Conservation (phyloP, 1,140 invertebrate species). For the Zaprionus inermis region DNA sequence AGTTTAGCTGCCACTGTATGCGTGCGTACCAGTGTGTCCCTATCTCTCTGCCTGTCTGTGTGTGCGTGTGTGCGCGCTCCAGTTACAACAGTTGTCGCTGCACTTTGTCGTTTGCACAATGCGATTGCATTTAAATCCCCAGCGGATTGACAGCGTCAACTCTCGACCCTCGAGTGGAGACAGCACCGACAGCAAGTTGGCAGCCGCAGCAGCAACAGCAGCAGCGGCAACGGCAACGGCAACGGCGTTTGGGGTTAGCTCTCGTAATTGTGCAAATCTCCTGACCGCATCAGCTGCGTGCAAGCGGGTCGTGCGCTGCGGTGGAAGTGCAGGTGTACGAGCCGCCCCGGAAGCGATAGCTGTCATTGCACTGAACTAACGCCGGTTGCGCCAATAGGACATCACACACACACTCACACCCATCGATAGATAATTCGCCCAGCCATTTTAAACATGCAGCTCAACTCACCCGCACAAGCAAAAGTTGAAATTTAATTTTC, state of each 20-base stretch:
- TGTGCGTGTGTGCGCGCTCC: slow-evolving; percentile 16
- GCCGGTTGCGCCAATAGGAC: neutral
- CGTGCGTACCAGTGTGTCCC: neutral
- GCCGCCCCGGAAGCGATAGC: slow-evolving; percentile 5
- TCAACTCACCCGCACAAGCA: neutral
- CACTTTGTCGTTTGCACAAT: slow-evolving; percentile 17
- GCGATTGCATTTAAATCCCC: slow-evolving; percentile 32
- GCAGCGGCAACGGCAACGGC: no score
- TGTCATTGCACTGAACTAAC: slow-evolving; percentile 29
- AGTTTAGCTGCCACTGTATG: neutral
- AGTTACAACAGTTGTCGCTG: slow-evolving; percentile 24
- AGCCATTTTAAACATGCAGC: slow-evolving; percentile 9
- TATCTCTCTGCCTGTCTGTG: neutral
- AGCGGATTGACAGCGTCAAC: slow-evolving; percentile 26
- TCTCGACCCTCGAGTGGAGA: neutral
- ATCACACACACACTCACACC: neutral
- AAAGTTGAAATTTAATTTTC: neutral
- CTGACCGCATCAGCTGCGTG: slow-evolving; percentile 11
- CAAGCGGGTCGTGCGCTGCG: neutral
- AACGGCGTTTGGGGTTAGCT: neutral
- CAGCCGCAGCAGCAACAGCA: neutral
- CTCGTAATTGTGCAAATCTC: slow-evolving; percentile 43
- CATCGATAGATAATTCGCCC: neutral
- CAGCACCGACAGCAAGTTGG: neutral
- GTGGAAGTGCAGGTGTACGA: slow-evolving; percentile 21